Conservation (phyloP, 2,888 invertebrate genomes). For the Adelphocoris suturalis region DNA sequence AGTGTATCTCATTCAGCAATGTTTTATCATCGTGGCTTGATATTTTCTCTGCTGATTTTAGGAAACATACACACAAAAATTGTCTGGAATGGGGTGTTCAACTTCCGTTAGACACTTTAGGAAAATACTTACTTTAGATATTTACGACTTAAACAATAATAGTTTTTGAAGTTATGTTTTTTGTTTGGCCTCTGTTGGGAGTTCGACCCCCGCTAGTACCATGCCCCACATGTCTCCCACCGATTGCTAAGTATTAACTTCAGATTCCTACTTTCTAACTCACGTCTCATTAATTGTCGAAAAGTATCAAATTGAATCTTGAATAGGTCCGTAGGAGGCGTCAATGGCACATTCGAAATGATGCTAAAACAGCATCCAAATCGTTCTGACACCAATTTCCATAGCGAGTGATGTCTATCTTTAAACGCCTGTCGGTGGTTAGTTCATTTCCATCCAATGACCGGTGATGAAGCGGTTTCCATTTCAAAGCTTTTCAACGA, state of each 20-base stretch:
- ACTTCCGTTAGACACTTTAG: too few relatives aligned
- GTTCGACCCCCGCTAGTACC: background rate
- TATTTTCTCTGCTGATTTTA: too few relatives aligned
- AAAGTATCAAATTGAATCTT: too few relatives aligned
- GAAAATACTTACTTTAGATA: too few relatives aligned
- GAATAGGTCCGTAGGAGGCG: background rate
- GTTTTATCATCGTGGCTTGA: too few relatives aligned
- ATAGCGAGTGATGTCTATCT: slow-evolving; percentile 19
- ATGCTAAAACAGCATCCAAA: background rate
- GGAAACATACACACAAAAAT: too few relatives aligned
- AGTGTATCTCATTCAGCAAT: too few relatives aligned
- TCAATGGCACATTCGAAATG: background rate
- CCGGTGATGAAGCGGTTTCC: slow-evolving; percentile 23
- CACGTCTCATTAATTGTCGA: background rate
- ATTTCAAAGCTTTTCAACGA: background rate
- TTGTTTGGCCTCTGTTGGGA: background rate
- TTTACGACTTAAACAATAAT: too few relatives aligned
- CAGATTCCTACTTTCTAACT: too few relatives aligned
- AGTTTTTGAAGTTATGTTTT: background rate
- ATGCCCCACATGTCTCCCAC: background rate
- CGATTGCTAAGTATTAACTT: too few relatives aligned
- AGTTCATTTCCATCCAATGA: slow-evolving; percentile 17
- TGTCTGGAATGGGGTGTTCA: too few relatives aligned
- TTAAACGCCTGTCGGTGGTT: background rate
- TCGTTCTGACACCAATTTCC: background rate